Percentiles rank a stretch among this genome's conserved stretches.
These are phyloP conservation scores for Psittacus erithacus DNA, from an alignment of 2,113 vertebrate species.

Conservation along the genomic window DNA sequence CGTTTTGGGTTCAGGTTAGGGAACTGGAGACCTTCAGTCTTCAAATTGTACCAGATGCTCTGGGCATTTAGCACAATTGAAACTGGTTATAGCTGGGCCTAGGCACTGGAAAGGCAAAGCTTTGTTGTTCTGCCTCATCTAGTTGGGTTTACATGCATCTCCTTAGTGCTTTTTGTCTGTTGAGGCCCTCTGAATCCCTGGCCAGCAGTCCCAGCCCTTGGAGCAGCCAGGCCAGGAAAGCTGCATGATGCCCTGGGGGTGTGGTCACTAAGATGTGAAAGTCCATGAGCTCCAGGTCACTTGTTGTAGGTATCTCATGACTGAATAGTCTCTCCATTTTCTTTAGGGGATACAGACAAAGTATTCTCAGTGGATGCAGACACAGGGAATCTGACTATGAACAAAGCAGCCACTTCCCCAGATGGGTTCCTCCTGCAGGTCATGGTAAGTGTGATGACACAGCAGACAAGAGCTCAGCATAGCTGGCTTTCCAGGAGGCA, in stretches of 20 bases:
- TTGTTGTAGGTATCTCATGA: neutral
- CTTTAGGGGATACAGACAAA: constrained; percentile 76
- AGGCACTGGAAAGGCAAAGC: neutral
- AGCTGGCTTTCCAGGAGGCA: neutral
- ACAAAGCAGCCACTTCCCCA: constrained; percentile 73
- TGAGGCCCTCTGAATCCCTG: neutral
- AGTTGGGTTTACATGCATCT: neutral
- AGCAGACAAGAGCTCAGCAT: neutral
- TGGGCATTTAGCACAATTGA: neutral
- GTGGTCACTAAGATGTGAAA: neutral
- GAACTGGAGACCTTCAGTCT: neutral
- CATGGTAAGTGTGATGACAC: constrained; percentile 75
- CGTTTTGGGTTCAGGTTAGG: neutral
- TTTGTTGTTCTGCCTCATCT: neutral
- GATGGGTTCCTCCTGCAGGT: constrained; percentile 77
- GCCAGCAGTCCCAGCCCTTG: neutral
- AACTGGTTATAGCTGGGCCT: neutral
- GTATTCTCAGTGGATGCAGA: constrained; percentile 79
- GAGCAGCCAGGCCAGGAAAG: neutral
- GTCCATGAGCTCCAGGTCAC: neutral
- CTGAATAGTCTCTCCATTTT: neutral
- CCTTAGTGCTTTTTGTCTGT: neutral
- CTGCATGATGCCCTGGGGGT: neutral
- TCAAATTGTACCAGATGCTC: neutral
- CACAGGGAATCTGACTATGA: constrained; percentile 86